These are phyloP conservation scores for Metallyticus violacea DNA, from an alignment of 2,888 invertebrate genomes.

Conservation along the genomic window DNA sequence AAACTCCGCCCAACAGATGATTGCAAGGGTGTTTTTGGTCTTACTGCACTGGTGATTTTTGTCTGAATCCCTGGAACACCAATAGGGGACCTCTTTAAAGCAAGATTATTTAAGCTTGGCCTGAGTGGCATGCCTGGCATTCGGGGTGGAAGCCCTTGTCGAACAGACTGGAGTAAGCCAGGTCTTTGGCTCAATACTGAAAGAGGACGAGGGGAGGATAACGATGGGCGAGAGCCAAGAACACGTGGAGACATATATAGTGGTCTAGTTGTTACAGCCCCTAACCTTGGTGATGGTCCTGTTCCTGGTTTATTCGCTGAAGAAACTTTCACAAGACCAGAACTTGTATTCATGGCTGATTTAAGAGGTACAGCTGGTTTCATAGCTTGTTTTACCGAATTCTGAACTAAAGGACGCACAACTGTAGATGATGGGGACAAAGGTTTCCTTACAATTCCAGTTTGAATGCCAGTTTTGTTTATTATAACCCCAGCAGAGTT, in stretches of 20 bases:
- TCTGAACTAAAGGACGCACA: neutral
- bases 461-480: neutral
- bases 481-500: neutral
- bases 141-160: constrained; percentile 10
- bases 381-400: neutral
- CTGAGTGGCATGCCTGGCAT: neutral
- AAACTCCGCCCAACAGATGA: neutral
- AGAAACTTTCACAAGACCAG: constrained; percentile 13
- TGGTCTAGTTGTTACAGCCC: neutral
- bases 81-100: constrained; percentile 17
- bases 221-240: constrained; percentile 21
- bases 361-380: neutral
- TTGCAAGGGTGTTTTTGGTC: constrained; percentile 12
- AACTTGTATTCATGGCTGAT: neutral
- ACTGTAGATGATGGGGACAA: neutral
- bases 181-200: constrained; percentile 6
- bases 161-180: constrained; percentile 5
- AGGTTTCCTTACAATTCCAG: neutral
- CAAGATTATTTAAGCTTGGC: neutral
- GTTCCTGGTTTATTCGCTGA: neutral
- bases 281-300: neutral
- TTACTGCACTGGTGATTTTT: constrained; percentile 15
- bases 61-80: constrained; percentile 20
- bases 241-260: constrained; percentile 11
- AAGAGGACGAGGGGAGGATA: neutral